Evolutionary conservation across 1,140 invertebrate species (phyloP).

Genomic region (Ceratina australensis): DNA sequence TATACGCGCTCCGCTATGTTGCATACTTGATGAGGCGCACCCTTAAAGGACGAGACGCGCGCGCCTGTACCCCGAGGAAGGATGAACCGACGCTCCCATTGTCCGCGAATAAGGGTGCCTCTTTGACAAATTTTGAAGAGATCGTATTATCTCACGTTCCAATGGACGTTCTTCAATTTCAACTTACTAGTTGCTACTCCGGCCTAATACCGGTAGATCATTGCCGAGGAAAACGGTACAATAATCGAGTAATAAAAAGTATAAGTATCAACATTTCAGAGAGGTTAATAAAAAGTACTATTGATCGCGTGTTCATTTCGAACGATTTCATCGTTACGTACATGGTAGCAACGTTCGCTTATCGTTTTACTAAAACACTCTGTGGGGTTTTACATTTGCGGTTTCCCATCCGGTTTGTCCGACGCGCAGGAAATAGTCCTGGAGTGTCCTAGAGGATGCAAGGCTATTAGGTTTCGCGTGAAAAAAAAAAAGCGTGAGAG

Average conservation of each 20-base stretch:
- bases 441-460: conserved; percentile 78
- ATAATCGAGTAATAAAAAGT: too few species aligned
- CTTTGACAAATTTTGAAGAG: background rate
- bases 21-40: conserved; percentile 32
- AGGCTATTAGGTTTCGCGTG: conserved; percentile 77
- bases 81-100: conserved; percentile 7
- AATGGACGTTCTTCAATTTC: background rate
- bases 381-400: conserved; percentile 72
- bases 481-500: conserved; percentile 52
- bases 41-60: conserved; percentile 23
- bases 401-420: conserved; percentile 77
- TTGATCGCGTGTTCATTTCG: background rate
- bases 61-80: background rate
- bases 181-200: too few species aligned
- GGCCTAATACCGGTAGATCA: background rate
- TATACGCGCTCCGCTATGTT: conserved; percentile 23
- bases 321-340: background rate
- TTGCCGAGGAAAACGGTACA: too few species aligned
- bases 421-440: conserved; percentile 78
- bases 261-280: too few species aligned
- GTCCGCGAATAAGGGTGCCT: background rate
- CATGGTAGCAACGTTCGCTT: background rate
- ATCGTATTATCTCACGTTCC: background rate
- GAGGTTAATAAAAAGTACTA: background rate
- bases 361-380: conserved; percentile 23